Evolutionary conservation across 2,113 vertebrate species (phyloP).

Genomic region (Cololabis saira): DNA sequence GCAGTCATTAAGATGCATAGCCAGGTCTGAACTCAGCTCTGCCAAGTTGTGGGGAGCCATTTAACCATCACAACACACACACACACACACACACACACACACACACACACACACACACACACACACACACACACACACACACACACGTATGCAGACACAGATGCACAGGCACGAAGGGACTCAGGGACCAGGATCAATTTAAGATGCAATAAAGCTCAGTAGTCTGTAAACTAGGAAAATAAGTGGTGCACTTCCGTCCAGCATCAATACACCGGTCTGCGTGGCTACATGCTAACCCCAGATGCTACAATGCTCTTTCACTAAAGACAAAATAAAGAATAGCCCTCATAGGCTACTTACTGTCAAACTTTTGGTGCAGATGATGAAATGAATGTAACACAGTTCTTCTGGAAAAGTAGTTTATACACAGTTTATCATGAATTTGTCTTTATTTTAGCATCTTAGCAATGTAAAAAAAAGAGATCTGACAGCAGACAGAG

Average conservation of each 20-base stretch:
- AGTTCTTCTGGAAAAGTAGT: no score
- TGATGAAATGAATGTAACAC: no score
- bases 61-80: constrained; percentile 41
- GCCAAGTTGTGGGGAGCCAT: constrained; percentile 72
- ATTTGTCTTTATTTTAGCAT: no score
- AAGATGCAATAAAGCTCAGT: constrained; percentile 20
- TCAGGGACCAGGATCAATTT: constrained; percentile 16
- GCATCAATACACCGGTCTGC: no score
- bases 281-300: no score
- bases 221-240: constrained; percentile 5
- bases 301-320: no score
- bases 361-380: no score
- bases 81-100: constrained; percentile 4
- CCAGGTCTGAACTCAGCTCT: constrained; percentile 49
- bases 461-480: no score
- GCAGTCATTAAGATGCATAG: constrained; percentile 74
- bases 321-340: no score
- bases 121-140: constrained; percentile 30
- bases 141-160: constrained; percentile 16
- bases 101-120: not conserved
- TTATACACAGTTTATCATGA: no score
- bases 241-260: not conserved
- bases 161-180: constrained; percentile 23
- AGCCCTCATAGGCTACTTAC: no score
- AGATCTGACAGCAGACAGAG: no score